Base-by-base conservation (phyloP, 2,797 vertebrate species). In the Meriones psammophilus region DNA sequence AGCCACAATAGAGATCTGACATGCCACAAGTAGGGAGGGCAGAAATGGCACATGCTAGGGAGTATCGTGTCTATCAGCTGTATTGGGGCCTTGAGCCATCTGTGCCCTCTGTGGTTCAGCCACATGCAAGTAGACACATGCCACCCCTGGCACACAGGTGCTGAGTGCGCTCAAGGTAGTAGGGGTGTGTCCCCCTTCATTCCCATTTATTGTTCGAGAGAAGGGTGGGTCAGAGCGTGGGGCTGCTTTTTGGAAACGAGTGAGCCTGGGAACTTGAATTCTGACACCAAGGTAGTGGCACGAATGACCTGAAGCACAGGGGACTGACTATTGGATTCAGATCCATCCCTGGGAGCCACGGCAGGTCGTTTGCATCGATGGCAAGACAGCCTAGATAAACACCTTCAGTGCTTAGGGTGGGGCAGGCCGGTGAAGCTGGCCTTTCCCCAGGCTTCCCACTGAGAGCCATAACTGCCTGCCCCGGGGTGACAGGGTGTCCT, bases 331-430 rank as follows among this genome's bases (percentile, higher is more conserved):
- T 17, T 46, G 7, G 33, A 12, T 8, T 50, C 50, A 8, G n/a
- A 60, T 28, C 30, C 36, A 39, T 56, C 4, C 33, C 2, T 0
- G 0, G 22, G 58, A 56, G 50, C 0, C 0, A 3, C 33, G 60
- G 13, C 20, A 33, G 30, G 26, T 6, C 8, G 58, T 26, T 22
- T 24, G 24, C 94, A 22, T 42, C 33, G 78, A 1, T 71, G 46
- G 54, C 20, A 4, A 8, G 22, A 58, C 20, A 54, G 28, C 30
- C 81, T 8, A 26, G 8, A 30, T 39, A 28, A 39, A 20, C 4
- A 0, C 8, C 5, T 0, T 26, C 0, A 0, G 17, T 1, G 36
- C 4, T 50, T 50, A 50, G 60, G 84, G 15, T 36, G 71, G 58
- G 14, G 1, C 30, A 8, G 30, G 76, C 10, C 39, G 7, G 17